Evolutionary conservation across 2,113 vertebrate species (phyloP).

Genomic region (Kryptolebias marmoratus): DNA sequence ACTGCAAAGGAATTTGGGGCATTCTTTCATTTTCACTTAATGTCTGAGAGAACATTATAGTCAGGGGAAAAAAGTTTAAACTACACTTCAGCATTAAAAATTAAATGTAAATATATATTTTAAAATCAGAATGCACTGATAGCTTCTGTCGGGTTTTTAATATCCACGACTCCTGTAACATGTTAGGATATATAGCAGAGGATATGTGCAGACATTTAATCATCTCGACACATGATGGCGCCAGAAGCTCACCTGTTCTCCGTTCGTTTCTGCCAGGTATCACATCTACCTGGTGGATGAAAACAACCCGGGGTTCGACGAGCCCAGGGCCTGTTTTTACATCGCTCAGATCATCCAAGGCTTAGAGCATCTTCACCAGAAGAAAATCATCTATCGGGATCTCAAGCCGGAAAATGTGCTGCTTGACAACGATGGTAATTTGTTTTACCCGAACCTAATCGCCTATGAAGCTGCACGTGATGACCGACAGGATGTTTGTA

Average conservation of each 20-base stretch:
- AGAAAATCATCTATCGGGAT: slow-evolving; percentile 86
- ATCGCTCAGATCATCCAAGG: slow-evolving; percentile 84
- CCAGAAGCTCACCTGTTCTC: background rate
- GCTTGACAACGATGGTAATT: slow-evolving; percentile 85
- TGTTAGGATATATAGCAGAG: no score
- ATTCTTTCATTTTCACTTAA: background rate
- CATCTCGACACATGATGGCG: background rate
- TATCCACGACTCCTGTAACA: no score
- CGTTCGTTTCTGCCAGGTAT: slow-evolving; percentile 68
- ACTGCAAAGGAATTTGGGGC: background rate
- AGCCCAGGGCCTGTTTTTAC: slow-evolving; percentile 81
- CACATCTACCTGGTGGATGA: slow-evolving; percentile 86
- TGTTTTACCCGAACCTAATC: background rate
- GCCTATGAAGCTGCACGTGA: background rate
- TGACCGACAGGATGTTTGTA: background rate
- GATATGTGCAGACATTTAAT: no score
- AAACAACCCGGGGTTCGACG: slow-evolving; percentile 81
- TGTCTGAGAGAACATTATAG: background rate
- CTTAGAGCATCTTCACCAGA: slow-evolving; percentile 84
- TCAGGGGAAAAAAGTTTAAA: no score
- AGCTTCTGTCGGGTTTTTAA: no score
- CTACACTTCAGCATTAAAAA: no score
- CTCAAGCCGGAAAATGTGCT: slow-evolving; percentile 95
- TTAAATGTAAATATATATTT: no score
- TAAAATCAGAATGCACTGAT: no score